Percentiles rank a stretch among this genome's conserved stretches.
Evolutionary conservation across 2,888 invertebrate species (phyloP).

Genomic region (Thymelicus acteon): DNA sequence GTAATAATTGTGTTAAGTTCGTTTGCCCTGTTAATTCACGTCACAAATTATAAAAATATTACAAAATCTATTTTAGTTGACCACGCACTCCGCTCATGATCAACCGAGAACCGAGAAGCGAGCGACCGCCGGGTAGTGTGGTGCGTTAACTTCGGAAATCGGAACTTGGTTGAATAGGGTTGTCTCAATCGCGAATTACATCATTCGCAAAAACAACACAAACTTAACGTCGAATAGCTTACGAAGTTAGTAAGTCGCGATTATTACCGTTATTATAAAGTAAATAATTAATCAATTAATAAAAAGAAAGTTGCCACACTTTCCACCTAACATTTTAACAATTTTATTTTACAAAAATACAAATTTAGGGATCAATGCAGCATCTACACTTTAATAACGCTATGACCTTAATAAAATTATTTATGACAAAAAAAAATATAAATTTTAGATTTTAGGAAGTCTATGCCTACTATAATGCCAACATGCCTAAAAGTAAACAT

Average conservation of each 20-base stretch:
- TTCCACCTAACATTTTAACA: too few species aligned
- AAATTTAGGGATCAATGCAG: too few species aligned
- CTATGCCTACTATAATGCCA: too few species aligned
- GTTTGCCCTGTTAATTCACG: constrained; percentile 71
- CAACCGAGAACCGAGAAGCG: constrained; percentile 39
- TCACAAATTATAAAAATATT: constrained; percentile 76
- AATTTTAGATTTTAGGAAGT: too few species aligned
- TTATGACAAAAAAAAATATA: too few species aligned
- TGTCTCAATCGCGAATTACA: constrained; percentile 32
- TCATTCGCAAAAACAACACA: constrained; percentile 28
- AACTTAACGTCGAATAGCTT: not conserved
- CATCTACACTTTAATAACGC: too few species aligned
- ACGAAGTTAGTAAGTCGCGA: not conserved
- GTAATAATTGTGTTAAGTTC: constrained; percentile 60
- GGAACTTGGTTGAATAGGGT: constrained; percentile 37
- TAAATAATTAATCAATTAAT: too few species aligned
- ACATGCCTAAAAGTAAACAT: too few species aligned
- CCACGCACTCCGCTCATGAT: constrained; percentile 78
- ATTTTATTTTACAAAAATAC: too few species aligned
- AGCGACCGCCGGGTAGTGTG: constrained; percentile 60
- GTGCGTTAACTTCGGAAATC: constrained; percentile 38
- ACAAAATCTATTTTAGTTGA: constrained; percentile 78
- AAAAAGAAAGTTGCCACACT: too few species aligned
- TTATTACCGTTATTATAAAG: too few species aligned
- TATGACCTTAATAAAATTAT: too few species aligned